Conservation (phyloP, 1,140 invertebrate genomes). For the Musca domestica region DNA sequence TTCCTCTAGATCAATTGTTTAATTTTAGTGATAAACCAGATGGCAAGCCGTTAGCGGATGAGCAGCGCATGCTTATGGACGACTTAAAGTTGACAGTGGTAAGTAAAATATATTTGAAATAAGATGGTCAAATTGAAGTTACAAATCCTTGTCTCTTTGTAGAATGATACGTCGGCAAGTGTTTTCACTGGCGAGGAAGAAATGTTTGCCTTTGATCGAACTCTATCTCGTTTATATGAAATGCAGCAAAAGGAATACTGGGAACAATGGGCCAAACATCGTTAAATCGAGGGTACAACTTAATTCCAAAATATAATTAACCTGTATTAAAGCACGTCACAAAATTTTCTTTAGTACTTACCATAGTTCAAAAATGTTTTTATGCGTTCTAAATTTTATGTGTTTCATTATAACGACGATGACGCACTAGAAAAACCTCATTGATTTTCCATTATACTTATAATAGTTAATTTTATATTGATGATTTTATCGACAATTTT, state of each 20-base stretch:
- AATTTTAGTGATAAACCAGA: conserved; percentile 55
- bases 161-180: conserved; percentile 60
- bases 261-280: conserved; percentile 71
- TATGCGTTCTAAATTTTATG: no score
- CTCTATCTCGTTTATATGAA: conserved; percentile 86
- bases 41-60: conserved; percentile 60
- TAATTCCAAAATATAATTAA: neutral
- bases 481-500: no score
- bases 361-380: neutral
- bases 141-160: conserved; percentile 2
- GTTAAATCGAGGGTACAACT: conserved; percentile 36
- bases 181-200: conserved; percentile 98
- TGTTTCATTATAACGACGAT: no score
- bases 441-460: no score
- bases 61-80: conserved; percentile 88
- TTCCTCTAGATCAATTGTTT: conserved; percentile 75
- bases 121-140: neutral
- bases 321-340: neutral
- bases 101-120: conserved; percentile 25
- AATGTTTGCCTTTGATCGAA: conserved; percentile 93
- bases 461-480: no score
- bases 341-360: conserved; percentile 9
- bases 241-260: conserved; percentile 95
- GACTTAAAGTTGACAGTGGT: conserved; percentile 65
- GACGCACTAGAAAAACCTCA: no score